Conservation (phyloP, 2,797 vertebrate species). For the Microchirus variegatus region DNA sequence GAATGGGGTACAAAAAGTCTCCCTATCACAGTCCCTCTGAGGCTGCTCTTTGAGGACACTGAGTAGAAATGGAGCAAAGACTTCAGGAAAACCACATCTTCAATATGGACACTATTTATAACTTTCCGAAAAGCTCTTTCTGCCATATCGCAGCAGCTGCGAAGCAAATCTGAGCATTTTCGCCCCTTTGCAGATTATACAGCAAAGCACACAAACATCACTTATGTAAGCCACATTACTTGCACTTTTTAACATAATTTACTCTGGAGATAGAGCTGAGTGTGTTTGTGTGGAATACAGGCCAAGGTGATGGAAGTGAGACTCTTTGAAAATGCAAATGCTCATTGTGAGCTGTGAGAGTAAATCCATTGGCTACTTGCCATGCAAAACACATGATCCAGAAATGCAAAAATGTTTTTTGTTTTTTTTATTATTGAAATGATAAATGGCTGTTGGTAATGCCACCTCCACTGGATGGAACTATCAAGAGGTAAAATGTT, state of each 20-base stretch:
- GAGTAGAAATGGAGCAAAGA: conserved; percentile 38
- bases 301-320: conserved; percentile 48
- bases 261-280: neutral
- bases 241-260: conserved; percentile 49
- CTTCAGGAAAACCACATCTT: conserved; percentile 52
- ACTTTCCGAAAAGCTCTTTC: conserved; percentile 50
- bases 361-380: conserved; percentile 39
- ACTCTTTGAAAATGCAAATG: conserved; percentile 72
- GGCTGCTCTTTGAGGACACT: conserved; percentile 44
- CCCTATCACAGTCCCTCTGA: conserved; percentile 37
- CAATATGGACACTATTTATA: conserved; percentile 73
- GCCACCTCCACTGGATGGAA: neutral
- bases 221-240: conserved; percentile 65
- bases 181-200: conserved; percentile 30
- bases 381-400: conserved; percentile 45
- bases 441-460: conserved; percentile 11
- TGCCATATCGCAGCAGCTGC: conserved; percentile 40
- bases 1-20: conserved; percentile 40
- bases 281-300: conserved; percentile 27
- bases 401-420: conserved; percentile 34
- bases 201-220: conserved; percentile 26
- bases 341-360: conserved; percentile 34
- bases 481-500: conserved; percentile 27
- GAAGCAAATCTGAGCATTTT: conserved; percentile 42
- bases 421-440: conserved; percentile 59